Conservation (phyloP, 2,888 invertebrate genomes). For the Dynastes grantii region DNA sequence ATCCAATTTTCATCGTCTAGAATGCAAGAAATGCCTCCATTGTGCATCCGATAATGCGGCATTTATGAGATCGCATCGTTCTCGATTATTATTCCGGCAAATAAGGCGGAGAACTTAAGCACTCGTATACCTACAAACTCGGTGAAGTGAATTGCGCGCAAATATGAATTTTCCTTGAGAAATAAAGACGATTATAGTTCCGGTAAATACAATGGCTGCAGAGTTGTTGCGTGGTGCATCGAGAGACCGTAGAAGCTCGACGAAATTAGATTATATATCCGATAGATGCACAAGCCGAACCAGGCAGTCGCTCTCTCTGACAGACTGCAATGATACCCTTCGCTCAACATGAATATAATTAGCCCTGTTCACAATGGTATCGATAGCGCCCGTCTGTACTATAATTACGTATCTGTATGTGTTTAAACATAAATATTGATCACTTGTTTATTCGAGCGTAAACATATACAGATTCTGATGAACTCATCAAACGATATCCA, state of each 20-base stretch:
- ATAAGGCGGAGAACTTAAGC: constrained; percentile 3
- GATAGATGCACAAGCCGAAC: constrained; percentile 3
- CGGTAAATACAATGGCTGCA: constrained; percentile 18
- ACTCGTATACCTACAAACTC: background rate
- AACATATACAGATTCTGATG: constrained; percentile 2
- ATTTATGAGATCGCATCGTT: background rate
- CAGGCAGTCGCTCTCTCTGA: constrained; percentile 1
- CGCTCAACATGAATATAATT: constrained; percentile 34
- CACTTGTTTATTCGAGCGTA: background rate
- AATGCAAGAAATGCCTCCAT: background rate
- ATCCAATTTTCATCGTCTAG: background rate
- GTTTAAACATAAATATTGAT: constrained; percentile 7
- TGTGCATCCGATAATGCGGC: background rate
- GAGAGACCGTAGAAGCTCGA: constrained; percentile 28
- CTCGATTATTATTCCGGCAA: background rate
- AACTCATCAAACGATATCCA: too few relatives aligned
- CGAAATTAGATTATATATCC: constrained; percentile 34
- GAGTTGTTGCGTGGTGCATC: background rate
- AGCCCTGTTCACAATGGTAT: constrained; percentile 30
- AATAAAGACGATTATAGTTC: constrained; percentile 27
- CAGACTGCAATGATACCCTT: constrained; percentile 33
- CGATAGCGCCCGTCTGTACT: constrained; percentile 3
- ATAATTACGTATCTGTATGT: constrained; percentile 18
- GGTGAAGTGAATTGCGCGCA: background rate
- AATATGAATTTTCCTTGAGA: constrained; percentile 8